Evolutionary conservation across 1,140 invertebrate species (phyloP).

Genomic region (Contarinia nasturtii): DNA sequence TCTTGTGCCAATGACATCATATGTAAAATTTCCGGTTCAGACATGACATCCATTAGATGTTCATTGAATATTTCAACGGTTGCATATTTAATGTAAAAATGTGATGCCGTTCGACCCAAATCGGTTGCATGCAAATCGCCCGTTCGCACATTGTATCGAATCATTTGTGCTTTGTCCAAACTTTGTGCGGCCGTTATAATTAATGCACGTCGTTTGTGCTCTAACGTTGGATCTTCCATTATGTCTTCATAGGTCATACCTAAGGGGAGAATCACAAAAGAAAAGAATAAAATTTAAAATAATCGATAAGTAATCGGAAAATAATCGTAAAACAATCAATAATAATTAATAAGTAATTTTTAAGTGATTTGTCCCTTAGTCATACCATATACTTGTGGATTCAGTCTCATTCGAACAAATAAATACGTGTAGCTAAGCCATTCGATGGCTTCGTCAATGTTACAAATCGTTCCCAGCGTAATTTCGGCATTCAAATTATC

Average conservation of each 20-base stretch:
- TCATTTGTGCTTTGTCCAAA: conserved; percentile 86
- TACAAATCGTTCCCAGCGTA: conserved; percentile 83
- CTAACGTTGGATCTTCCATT: conserved; percentile 57
- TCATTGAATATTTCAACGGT: conserved; percentile 86
- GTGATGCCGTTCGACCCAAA: conserved; percentile 86
- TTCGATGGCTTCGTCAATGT: conserved; percentile 86
- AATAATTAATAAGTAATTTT: too few relatives aligned
- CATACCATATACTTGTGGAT: conserved; percentile 82
- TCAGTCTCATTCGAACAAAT: conserved; percentile 82
- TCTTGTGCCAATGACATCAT: conserved; percentile 85
- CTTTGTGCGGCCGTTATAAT: conserved; percentile 61
- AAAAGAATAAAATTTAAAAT: too few relatives aligned
- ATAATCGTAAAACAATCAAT: too few relatives aligned
- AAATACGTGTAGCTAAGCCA: conserved; percentile 98
- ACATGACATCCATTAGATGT: conserved; percentile 58
- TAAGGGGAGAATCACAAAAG: too few relatives aligned
- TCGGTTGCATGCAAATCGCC: conserved; percentile 72
- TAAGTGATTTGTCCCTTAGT: too few relatives aligned
- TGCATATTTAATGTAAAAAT: conserved; percentile 95
- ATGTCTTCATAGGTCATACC: conserved; percentile 56
- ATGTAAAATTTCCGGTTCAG: conserved; percentile 65
- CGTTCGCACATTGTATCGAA: conserved; percentile 70
- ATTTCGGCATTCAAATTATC: conserved; percentile 99
- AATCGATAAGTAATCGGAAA: too few relatives aligned
- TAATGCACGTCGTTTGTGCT: conserved; percentile 49